Evolutionary conservation across 2,113 vertebrate species (phyloP).

Genomic region (Calcarius ornatus): DNA sequence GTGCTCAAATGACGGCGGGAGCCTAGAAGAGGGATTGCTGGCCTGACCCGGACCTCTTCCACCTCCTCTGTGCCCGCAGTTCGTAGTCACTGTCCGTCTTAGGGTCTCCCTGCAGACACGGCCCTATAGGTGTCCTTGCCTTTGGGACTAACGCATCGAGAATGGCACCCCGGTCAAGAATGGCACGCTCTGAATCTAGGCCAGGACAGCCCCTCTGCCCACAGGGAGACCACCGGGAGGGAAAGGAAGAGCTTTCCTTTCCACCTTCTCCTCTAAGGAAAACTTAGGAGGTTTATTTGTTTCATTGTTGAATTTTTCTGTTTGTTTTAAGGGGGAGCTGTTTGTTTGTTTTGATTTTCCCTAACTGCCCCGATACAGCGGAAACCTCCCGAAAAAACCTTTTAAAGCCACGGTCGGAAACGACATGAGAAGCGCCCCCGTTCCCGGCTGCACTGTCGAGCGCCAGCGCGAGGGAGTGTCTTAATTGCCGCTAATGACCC

Average conservation of each 20-base stretch:
- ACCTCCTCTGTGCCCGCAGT: too few species aligned
- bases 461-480: neutral
- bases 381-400: neutral
- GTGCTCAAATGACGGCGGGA: neutral
- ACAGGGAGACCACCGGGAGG: neutral
- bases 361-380: neutral
- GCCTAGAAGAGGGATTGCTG: neutral
- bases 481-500: conserved; percentile 28
- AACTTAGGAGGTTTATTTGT: rapidly evolving
- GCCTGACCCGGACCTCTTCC: neutral
- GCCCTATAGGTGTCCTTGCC: neutral
- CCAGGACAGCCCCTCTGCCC: neutral
- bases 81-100: neutral
- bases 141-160: neutral
- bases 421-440: neutral
- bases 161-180: too few species aligned
- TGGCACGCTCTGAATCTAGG: neutral
- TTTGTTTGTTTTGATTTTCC: neutral
- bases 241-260: neutral
- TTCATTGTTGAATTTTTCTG: neutral
- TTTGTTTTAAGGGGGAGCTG: neutral
- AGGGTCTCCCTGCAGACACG: too few species aligned
- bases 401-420: neutral
- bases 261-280: neutral
- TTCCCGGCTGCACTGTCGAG: neutral